Base-by-base conservation (phyloP, 2,113 vertebrate species). In the Pseudopodoces humilis region DNA sequence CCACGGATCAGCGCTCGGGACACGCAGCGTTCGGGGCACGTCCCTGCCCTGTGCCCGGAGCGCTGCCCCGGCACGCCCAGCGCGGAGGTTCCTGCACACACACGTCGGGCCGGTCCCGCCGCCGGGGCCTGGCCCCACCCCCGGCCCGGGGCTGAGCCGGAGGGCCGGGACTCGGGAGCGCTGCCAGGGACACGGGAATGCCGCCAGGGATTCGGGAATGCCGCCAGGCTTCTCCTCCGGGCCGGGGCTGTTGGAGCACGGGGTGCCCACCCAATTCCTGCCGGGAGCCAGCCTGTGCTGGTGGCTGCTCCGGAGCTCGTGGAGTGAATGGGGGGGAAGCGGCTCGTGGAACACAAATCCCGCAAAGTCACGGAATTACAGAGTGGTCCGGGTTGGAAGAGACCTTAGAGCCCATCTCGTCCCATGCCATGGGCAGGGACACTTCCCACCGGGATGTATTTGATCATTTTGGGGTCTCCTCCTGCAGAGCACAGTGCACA, bases 271-370 rank as follows among this genome's bases (percentile, higher is more conserved):
- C 30, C 33, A 0, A 0, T 2, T 27, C 30, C 46, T 8, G 24
- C 77, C 7, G 23, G 17, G 24, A 60, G 27, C n/a, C 25, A 5
- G 15, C 28, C 31, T 5, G 24, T 1, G 33, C 1, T 1, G 13
- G 31, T 25, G 28, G 39, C 15, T 60, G 65, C 37, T 15, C 30
- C 49, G 16, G 44, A 53, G 59, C 21, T 14, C 33, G 0, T 4
- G 55, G 35, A 31, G 25, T 0, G 1, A 14, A 33, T 0, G 1
- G 13, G 11, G 14, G 13, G 25, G 15, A 31, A 39, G 65, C 2
- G 1, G 27, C 46, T 3, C 12, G n/a, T 8, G 24, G 60, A 22
- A 23, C 20, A 3, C 25, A 22, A n/a, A 88, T 3, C 4, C 27
- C 19, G 4, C 19, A 37, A 60, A 52, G 70, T 12, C 21, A 0